phyloP scores from a whole-genome alignment of 2,888 invertebrate genomes.

The Phalera bucephala region DNA sequence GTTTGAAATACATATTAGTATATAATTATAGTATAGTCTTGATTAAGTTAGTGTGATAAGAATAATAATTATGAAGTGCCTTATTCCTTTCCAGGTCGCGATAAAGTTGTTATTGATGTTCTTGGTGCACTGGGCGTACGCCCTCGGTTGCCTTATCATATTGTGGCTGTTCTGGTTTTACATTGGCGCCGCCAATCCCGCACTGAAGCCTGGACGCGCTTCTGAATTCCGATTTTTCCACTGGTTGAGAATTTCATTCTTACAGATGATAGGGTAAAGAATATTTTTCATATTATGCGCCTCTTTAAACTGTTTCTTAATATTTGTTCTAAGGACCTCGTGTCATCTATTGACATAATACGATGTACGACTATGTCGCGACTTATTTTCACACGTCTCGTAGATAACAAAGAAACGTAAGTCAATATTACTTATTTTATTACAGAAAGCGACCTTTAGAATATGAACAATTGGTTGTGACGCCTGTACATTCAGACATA shows the following conservation, averaged over 20 bases:
- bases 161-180: constrained; percentile 96
- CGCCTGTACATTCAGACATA: constrained; percentile 91
- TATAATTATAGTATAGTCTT: too few species aligned
- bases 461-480: constrained; percentile 93
- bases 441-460: constrained; percentile 89
- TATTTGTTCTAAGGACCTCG: too few species aligned
- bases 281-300: too few species aligned
- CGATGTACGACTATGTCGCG: too few species aligned
- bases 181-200: constrained; percentile 97
- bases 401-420: too few species aligned
- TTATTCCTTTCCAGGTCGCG: constrained; percentile 84
- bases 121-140: constrained; percentile 96
- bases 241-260: constrained; percentile 88
- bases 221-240: constrained; percentile 91
- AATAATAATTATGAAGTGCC: too few species aligned
- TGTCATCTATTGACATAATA: too few species aligned
- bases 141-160: constrained; percentile 90
- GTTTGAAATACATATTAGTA: too few species aligned
- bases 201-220: constrained; percentile 95
- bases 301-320: too few species aligned
- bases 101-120: constrained; percentile 95
- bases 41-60: too few species aligned
- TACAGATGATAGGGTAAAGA: constrained; percentile 89
- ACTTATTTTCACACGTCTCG: too few species aligned
- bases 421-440: too few species aligned